Base-by-base conservation (phyloP, 2,113 vertebrate species). In the Haemorhous mexicanus region DNA sequence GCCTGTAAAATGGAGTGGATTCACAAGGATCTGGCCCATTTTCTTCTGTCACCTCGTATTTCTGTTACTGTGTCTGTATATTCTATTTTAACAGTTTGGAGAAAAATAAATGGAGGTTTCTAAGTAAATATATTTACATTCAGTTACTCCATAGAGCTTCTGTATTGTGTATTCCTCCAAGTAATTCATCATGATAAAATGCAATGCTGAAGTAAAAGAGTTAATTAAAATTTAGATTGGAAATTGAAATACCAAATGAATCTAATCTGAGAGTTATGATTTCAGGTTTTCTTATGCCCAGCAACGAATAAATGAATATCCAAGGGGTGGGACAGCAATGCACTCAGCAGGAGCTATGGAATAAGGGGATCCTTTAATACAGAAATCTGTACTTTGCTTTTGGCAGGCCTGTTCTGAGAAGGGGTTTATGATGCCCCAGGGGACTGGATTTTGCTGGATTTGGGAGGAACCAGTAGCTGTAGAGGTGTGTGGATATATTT, bases 271-370 rank as follows among this genome's bases (percentile, higher is more conserved):
- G 58, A 35, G 63, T 73, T 81, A 63, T 87, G 73, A 53, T 79
- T 93, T 87, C 66, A 80, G 64, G 22, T 94, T 91, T 93, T 79
- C 89, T 94, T 95, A 64, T 86, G 93, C 64, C 19, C 50, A 82
- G 50, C 63, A 59, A 59, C 32, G 79, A 84, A 83, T 70, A 87
- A 95, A 91, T 95, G 75, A 68, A 44, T 63, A 46, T 43, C 44
- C 53, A 75, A 82, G 58, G 47, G 84, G 39, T 28, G 27, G 17
- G 49, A 84, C 92, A 96, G 75, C 82, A 18, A 37, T 11, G 6
- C 22, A 43, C 49, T 93, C 33, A 24, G 68, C 24, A 80, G 47
- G 66, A 79, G 17, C 35, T 24, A 2, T 44, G 56, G 47, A 75
- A 33, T 37, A 44, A 67, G 74, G 26, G 18, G 4, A 13, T 63